Base-by-base conservation (phyloP, 2,888 invertebrate species). In the Drosophila formosana region DNA sequence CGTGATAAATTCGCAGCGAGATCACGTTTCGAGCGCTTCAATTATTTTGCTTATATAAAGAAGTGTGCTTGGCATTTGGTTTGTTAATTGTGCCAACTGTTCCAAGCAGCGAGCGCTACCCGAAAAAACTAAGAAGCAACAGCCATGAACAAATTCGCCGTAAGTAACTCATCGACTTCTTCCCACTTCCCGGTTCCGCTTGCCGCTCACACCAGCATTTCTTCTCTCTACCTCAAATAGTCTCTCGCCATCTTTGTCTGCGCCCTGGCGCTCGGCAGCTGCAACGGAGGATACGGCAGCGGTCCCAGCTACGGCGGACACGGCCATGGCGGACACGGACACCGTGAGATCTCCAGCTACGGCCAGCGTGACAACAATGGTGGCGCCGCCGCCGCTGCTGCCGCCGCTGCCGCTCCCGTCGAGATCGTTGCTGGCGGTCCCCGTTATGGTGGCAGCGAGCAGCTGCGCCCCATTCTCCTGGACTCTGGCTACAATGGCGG, bases 61-160 rank as follows among this genome's bases (percentile, higher is more conserved):
- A 79, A 84, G 79, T 82, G 81, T 75, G 71, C 76, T 82, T 70
- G 67, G 69, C 80, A 72, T 67, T 81, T 81, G 74, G 78, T 74
- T 80, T 85, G 86, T 86, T 83, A 86, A 86, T 88, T 83, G 87
- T 82, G 85, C 75, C 72, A 88, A 88, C 85, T 78, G 71, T 76
- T 73, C 53, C 88, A 75, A 88, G 70, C 77, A 79, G 75, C 77
- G 58, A 86, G 72, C 68, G 73, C 75, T 68, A 72, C 68, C 63
- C 67, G 75, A 75, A 70, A 69, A 79, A 68, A 75, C 43, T 32
- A 64, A 65, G 77, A 50, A 41, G 13, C 39, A 56, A 62, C 66
- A 89, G 67, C 82, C 76, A 89, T 89, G 89, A 89, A 89, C 80
- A 81, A 77, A 63, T 90, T 89, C 78, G 73, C 80, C 80, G 89